phyloP scores from a whole-genome alignment of 1,140 invertebrate genomes.

The Armadillidium nasatum region DNA sequence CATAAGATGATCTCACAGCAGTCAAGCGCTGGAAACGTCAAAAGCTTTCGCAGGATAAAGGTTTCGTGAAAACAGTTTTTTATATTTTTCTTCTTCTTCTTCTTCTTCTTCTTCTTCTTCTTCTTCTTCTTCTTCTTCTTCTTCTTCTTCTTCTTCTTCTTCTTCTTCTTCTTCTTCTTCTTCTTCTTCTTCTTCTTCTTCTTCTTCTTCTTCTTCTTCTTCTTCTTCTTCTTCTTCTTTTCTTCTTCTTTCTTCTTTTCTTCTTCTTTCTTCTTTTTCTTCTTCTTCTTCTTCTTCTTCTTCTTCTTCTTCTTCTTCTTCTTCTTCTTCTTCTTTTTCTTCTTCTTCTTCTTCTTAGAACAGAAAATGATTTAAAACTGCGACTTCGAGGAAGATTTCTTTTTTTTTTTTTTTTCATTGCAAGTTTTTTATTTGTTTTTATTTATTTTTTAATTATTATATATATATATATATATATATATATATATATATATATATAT shows the following conservation, averaged over 20 bases:
- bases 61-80: too few relatives aligned
- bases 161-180: conserved; percentile 4
- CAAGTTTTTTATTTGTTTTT: too few relatives aligned
- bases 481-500: too few relatives aligned
- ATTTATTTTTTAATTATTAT: too few relatives aligned
- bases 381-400: too few relatives aligned
- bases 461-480: too few relatives aligned
- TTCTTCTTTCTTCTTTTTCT: neutral
- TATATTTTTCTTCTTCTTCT: neutral
- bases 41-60: too few relatives aligned
- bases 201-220: conserved; percentile 14
- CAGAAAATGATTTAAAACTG: too few relatives aligned
- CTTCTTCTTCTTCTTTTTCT: conserved; percentile 10
- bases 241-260: neutral
- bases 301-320: conserved; percentile 12
- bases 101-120: neutral
- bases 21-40: too few relatives aligned
- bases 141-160: neutral
- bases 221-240: neutral
- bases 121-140: conserved; percentile 10
- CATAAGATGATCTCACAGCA: too few relatives aligned
- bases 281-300: neutral
- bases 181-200: conserved; percentile 14
- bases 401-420: too few relatives aligned
- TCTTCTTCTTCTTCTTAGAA: neutral